Evolutionary conservation across 2,113 vertebrate genomes (phyloP), one percentile per base, ranked within the genome.

Genomic region (Mus pahari): DNA sequence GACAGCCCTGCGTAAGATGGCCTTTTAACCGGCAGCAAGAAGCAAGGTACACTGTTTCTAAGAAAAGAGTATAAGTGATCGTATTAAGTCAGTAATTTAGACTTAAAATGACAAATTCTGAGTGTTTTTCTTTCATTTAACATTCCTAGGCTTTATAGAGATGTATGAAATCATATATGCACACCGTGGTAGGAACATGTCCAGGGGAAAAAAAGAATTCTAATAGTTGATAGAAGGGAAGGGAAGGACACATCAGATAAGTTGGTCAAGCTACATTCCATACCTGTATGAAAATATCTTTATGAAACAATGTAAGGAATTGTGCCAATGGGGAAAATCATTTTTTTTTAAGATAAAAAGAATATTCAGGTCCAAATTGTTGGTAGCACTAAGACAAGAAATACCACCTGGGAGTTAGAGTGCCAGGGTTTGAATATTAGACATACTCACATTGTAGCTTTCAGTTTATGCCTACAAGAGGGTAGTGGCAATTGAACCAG

Each of bases 401-500:
- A 42, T 39, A 10, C 33, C n/a, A 31, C 53, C 48, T 14, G 8
- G 31, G 5, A 74, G 20, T 1, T 39, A 36, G 33, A 45, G 7
- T 60, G 60, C 36, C 24, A 55, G 60, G 31, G 4, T 78, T 33
- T 58, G 64, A 91, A 68, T 75, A 20, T 31, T 3, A 86, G 36
- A 33, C 22, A 1, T 6, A 3, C 45, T 33, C n/a, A 33, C 60
- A 19, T 48, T 42, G 24, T 36, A 36, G 5, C 2, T 16, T 87
- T 42, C 3, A 79, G 1, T 26, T 39, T 50, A 50, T 79, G 7
- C 6, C 42, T 78, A 2, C 16, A 12, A 86, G 75, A 86, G 24
- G 5, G 13, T 58, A 48, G 3, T 17, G 13, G 7, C 3, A 36
- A 11, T 3, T 13, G 36, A 7, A 26, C 12, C 3, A 0, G 20